A percentile compares a stretch with the other conserved stretches of the same genome.
These are phyloP conservation scores for Enteromius trimaculatus DNA, from an alignment of 2,797 vertebrate genomes.

Conservation along the genomic window DNA sequence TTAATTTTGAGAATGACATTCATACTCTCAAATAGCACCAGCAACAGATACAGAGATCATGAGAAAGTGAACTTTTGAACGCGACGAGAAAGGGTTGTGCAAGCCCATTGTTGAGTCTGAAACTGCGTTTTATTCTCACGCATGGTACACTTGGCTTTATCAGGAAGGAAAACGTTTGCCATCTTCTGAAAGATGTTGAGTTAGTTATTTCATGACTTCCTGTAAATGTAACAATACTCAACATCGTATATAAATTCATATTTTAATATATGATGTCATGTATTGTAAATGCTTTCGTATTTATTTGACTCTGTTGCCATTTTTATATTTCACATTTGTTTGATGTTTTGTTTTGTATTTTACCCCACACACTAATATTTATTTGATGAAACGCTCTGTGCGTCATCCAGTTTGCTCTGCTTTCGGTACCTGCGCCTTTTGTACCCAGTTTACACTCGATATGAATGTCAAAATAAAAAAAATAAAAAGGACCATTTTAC, in stretches of 20 bases:
- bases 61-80: neutral
- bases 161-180: neutral
- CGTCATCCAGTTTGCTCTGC: constrained; percentile 26
- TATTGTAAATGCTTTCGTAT: constrained; percentile 27
- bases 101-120: constrained; percentile 5
- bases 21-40: constrained; percentile 13
- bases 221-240: neutral
- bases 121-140: neutral
- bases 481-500: constrained; percentile 2
- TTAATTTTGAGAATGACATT: constrained; percentile 36
- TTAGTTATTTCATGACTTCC: neutral
- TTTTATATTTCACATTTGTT: constrained; percentile 3
- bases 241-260: constrained; percentile 3
- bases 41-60: neutral
- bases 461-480: constrained; percentile 54
- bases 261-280: constrained; percentile 26
- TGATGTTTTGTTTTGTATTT: constrained; percentile 44
- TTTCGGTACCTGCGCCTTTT: constrained; percentile 51
- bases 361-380: constrained; percentile 23
- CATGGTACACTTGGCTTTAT: neutral
- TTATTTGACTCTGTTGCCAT: constrained; percentile 22
- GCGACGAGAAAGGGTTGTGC: neutral
- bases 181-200: neutral
- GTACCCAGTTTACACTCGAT: constrained; percentile 51
- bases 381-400: neutral